Conservation (phyloP, 2,797 vertebrate genomes). For the Coregonus sp. region DNA sequence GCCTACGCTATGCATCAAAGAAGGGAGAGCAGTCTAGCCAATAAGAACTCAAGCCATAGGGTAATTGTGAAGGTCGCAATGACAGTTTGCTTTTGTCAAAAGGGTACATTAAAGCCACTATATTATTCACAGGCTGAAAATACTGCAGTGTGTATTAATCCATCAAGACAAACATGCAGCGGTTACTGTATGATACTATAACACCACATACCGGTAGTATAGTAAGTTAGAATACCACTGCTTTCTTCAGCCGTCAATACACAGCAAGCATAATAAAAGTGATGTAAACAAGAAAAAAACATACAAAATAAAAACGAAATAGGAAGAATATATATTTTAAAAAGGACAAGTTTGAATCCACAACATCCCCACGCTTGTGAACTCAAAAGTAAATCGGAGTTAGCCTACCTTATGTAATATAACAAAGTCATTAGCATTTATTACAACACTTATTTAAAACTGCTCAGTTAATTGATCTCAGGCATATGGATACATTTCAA, state of each 20-base stretch:
- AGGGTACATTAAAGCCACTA: too few relatives aligned
- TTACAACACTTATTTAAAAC: conserved; percentile 58
- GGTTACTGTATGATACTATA: not conserved
- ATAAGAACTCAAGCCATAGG: conserved; percentile 1
- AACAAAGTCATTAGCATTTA: conserved; percentile 19
- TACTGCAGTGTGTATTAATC: not conserved
- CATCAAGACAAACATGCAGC: not conserved
- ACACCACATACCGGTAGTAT: not conserved
- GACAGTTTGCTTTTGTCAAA: too few relatives aligned
- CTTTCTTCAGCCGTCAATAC: conserved; percentile 52
- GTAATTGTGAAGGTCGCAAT: not conserved
- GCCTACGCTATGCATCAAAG: not conserved
- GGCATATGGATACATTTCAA: conserved; percentile 22
- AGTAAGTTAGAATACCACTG: conserved; percentile 23
- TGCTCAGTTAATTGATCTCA: not conserved
- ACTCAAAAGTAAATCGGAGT: not conserved
- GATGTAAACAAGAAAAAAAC: conserved; percentile 53
- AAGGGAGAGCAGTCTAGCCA: not conserved
- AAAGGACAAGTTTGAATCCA: too few relatives aligned
- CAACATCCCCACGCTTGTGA: too few relatives aligned
- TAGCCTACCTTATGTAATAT: conserved; percentile 21
- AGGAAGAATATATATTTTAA: conserved; percentile 32
- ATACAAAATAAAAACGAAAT: conserved; percentile 27
- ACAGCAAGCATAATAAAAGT: conserved; percentile 52
- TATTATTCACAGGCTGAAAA: not conserved